Evolutionary conservation across 2,113 vertebrate genomes (phyloP).

Genomic region (Uropsilus gracilis): DNA sequence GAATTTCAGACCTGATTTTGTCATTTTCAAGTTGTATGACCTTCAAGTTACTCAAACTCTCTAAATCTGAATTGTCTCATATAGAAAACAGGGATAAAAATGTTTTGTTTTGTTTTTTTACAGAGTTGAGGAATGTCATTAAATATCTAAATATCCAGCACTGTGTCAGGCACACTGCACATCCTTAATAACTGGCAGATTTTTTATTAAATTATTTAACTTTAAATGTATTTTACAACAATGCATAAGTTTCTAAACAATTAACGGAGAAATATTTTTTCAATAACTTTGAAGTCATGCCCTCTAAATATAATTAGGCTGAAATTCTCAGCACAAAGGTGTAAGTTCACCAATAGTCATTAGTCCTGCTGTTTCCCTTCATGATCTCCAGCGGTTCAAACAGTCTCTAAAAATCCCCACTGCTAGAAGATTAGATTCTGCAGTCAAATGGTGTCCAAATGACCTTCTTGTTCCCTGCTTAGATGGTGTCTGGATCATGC

Average conservation of each 20-base stretch:
- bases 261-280: constrained; percentile 60
- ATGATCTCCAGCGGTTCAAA: constrained; percentile 32
- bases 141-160: not conserved
- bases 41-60: not conserved
- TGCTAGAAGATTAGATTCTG: constrained; percentile 1
- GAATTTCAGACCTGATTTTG: not conserved
- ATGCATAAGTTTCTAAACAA: constrained; percentile 29
- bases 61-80: not conserved
- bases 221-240: constrained; percentile 50
- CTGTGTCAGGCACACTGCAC: not conserved
- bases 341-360: constrained; percentile 45
- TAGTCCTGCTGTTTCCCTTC: constrained; percentile 40
- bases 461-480: not conserved
- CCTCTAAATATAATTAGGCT: constrained; percentile 60
- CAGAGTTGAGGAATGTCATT: not conserved
- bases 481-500: rapidly evolving
- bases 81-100: not conserved
- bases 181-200: not conserved
- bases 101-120: not conserved
- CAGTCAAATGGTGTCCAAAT: not conserved
- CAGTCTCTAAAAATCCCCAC: not conserved
- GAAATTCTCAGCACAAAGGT: constrained; percentile 15
- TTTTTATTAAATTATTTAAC: constrained; percentile 33
- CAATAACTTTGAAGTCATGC: constrained; percentile 55
- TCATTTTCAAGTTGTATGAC: not conserved